Evolutionary conservation across 2,888 invertebrate species (phyloP).

Genomic region (Caenorhabditis sp.): DNA sequence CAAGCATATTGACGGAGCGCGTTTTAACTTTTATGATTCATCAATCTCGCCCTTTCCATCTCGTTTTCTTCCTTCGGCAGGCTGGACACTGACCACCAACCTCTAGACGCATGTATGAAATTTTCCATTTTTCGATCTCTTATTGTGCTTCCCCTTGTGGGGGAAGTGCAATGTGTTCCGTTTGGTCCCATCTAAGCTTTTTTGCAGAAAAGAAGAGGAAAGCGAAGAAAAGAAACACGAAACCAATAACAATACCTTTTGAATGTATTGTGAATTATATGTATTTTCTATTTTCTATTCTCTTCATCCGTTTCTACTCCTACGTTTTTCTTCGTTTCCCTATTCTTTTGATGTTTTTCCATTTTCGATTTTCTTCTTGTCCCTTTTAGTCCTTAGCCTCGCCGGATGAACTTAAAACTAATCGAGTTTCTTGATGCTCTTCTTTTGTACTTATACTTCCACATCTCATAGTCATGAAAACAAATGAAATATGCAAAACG

Average conservation of each 20-base stretch:
- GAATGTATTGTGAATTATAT: conserved; percentile 59
- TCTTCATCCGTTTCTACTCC: conserved; percentile 17
- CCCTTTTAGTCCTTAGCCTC: conserved; percentile 21
- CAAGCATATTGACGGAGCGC: conserved; percentile 3
- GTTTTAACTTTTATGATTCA: conserved; percentile 59
- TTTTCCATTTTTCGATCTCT: conserved; percentile 22
- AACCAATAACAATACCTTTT: conserved; percentile 60
- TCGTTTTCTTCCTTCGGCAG: neutral
- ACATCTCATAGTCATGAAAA: conserved; percentile 15
- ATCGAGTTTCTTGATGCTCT: conserved; percentile 35
- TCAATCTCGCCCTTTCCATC: conserved; percentile 48
- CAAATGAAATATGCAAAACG: conserved; percentile 18
- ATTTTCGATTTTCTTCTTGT: conserved; percentile 12
- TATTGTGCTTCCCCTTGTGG: conserved; percentile 12
- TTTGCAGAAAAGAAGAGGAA: neutral
- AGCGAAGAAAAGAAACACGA: conserved; percentile 27
- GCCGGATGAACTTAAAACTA: conserved; percentile 38
- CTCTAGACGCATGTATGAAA: conserved; percentile 24
- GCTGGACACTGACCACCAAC: conserved; percentile 8
- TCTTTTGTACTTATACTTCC: too few species aligned
- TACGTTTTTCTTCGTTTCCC: neutral
- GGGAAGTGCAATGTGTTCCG: conserved; percentile 15
- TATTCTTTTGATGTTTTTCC: conserved; percentile 3
- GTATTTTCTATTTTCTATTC: conserved; percentile 31
- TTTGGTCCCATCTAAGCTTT: neutral